Percentiles rank a stretch among this genome's conserved stretches.
Evolutionary conservation across 2,797 vertebrate species (phyloP).

Genomic region (Silurus aristotelis): DNA sequence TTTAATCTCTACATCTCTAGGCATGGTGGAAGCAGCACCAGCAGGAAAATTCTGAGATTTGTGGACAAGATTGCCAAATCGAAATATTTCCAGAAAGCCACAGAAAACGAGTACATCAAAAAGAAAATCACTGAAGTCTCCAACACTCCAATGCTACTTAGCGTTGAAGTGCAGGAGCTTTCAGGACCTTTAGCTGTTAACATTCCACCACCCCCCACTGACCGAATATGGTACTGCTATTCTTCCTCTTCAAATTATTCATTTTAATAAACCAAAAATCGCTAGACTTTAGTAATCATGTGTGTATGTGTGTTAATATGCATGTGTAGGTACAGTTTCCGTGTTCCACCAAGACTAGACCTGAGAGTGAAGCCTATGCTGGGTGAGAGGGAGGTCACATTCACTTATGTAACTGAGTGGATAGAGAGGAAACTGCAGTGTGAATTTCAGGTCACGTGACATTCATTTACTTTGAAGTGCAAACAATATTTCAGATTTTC

Average conservation of each 20-base stretch:
- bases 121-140: conserved; percentile 89
- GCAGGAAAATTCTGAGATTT: conserved; percentile 81
- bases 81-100: conserved; percentile 88
- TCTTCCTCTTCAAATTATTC: neutral
- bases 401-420: conserved; percentile 87
- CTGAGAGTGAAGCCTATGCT: conserved; percentile 83
- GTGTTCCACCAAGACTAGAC: conserved; percentile 80
- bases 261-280: neutral
- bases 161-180: conserved; percentile 70
- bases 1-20: conserved; percentile 54
- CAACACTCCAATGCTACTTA: conserved; percentile 84
- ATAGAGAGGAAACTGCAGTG: conserved; percentile 86
- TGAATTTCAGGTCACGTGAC: conserved; percentile 82
- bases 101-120: conserved; percentile 86
- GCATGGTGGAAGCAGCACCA: conserved; percentile 74
- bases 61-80: conserved; percentile 88
- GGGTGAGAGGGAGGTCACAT: conserved; percentile 85
- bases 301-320: conserved; percentile 16
- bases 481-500: neutral
- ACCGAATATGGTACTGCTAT: conserved; percentile 82
- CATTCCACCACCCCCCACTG: conserved; percentile 85
- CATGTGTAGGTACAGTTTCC: conserved; percentile 80
- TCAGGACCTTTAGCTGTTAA: conserved; percentile 82
- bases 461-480: neutral
- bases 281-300: neutral